phyloP scores from a whole-genome alignment of 2,797 vertebrate species.

The Triplophysa yarkandensis region DNA sequence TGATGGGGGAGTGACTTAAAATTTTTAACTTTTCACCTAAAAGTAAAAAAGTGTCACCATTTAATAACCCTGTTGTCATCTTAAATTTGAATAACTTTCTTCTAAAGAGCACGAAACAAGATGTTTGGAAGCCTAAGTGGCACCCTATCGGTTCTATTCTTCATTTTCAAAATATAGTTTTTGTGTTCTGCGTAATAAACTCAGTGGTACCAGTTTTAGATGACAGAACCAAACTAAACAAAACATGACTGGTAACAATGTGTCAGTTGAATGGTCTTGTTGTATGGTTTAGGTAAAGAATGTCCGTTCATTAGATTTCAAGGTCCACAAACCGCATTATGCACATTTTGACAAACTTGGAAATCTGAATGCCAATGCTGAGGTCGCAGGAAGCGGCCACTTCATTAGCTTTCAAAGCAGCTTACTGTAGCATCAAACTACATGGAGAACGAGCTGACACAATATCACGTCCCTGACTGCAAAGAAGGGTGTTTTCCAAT shows the following conservation, averaged over 20 bases:
- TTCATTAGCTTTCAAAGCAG: constrained; percentile 45
- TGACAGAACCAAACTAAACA: not conserved
- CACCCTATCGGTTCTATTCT: no score
- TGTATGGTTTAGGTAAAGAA: constrained; percentile 31
- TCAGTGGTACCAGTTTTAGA: no score
- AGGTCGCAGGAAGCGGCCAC: constrained; percentile 33
- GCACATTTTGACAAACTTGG: constrained; percentile 13
- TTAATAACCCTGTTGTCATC: no score
- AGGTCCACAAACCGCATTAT: constrained; percentile 12
- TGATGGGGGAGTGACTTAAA: no score
- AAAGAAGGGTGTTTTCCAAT: constrained; percentile 34
- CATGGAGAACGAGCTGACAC: constrained; percentile 32
- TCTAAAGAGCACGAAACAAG: no score
- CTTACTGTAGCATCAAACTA: constrained; percentile 23
- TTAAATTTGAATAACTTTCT: no score
- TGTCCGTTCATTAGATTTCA: constrained; percentile 29
- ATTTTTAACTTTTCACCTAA: no score
- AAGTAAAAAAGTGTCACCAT: no score
- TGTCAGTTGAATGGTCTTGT: not conserved
- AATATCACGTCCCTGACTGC: constrained; percentile 10
- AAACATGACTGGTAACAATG: not conserved
- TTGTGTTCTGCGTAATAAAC: no score
- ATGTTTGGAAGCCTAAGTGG: no score
- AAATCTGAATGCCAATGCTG: constrained; percentile 32
- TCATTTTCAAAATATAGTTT: no score